Evolutionary conservation across 2,888 invertebrate genomes (phyloP).

Genomic region (Mythimna impura): DNA sequence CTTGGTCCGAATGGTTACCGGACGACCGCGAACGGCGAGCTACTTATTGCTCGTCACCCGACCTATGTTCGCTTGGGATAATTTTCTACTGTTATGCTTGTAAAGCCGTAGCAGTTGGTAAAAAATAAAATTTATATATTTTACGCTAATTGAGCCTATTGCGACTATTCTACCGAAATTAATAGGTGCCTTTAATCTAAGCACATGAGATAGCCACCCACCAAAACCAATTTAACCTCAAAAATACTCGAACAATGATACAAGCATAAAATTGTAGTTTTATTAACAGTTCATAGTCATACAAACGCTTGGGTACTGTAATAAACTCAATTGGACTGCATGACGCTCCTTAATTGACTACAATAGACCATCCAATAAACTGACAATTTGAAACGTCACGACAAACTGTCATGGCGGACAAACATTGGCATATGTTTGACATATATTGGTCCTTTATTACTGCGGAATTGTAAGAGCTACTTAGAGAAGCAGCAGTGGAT

Average conservation of each 20-base stretch:
- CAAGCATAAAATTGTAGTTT: conserved; percentile 60
- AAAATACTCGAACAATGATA: conserved; percentile 22
- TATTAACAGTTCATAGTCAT: conserved; percentile 65
- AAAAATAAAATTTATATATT: no score
- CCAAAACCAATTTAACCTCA: background rate
- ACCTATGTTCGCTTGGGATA: no score
- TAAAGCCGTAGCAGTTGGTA: no score
- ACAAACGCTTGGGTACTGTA: conserved; percentile 61
- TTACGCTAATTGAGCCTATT: no score
- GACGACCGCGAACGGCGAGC: no score
- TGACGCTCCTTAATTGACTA: conserved; percentile 83
- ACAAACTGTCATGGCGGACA: conserved; percentile 16
- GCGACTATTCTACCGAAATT: no score
- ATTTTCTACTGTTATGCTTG: no score
- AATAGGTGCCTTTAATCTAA: background rate
- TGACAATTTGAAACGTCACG: conserved; percentile 62
- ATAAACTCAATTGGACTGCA: conserved; percentile 84
- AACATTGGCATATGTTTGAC: conserved; percentile 26
- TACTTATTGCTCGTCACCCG: no score
- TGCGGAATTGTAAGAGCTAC: no score
- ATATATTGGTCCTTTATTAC: conserved; percentile 10
- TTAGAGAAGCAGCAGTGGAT: conserved; percentile 8
- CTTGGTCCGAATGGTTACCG: no score
- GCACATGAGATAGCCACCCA: no score
- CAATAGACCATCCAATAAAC: conserved; percentile 75